phyloP scores from a whole-genome alignment of 2,888 invertebrate genomes.

The Ypsolopha sequella region DNA sequence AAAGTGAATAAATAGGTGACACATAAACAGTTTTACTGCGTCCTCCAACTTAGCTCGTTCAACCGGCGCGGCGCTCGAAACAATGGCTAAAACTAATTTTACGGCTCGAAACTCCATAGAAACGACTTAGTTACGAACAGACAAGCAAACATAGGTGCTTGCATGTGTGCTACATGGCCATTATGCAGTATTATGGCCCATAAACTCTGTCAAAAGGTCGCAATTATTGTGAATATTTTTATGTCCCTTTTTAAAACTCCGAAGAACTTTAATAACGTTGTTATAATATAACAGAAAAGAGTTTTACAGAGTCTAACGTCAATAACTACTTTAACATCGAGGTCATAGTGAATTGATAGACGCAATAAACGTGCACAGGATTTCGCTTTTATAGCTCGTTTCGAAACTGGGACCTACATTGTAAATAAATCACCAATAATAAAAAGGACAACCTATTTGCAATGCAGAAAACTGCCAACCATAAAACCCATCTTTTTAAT shows the following conservation, averaged over 20 bases:
- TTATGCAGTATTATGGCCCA: slow-evolving; percentile 6
- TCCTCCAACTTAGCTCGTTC: slow-evolving; percentile 12
- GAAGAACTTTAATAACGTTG: slow-evolving; percentile 1
- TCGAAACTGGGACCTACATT: not conserved
- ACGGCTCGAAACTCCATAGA: slow-evolving; percentile 10
- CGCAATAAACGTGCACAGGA: slow-evolving; percentile 1
- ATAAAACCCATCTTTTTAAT: not conserved
- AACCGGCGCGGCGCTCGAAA: slow-evolving; percentile 10
- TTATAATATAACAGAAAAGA: not conserved
- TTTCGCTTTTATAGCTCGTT: not conserved
- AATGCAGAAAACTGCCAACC: not conserved
- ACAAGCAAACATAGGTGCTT: slow-evolving; percentile 7
- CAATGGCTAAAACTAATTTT: slow-evolving; percentile 15
- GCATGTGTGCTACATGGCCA: slow-evolving; percentile 1
- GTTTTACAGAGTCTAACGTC: slow-evolving; percentile 1
- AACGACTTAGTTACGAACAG: slow-evolving; percentile 12
- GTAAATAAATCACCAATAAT: not conserved
- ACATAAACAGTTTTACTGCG: slow-evolving; percentile 13
- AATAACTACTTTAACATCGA: not conserved
- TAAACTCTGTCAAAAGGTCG: slow-evolving; percentile 9
- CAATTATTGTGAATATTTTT: slow-evolving; percentile 11
- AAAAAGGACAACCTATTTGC: not conserved
- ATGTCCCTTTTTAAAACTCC: slow-evolving; percentile 3
- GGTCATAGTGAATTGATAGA: slow-evolving; percentile 2
- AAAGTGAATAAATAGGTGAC: slow-evolving; percentile 15